Evolutionary conservation across 1,140 invertebrate species (phyloP).

Genomic region (Aphaenogaster ashmeadi): DNA sequence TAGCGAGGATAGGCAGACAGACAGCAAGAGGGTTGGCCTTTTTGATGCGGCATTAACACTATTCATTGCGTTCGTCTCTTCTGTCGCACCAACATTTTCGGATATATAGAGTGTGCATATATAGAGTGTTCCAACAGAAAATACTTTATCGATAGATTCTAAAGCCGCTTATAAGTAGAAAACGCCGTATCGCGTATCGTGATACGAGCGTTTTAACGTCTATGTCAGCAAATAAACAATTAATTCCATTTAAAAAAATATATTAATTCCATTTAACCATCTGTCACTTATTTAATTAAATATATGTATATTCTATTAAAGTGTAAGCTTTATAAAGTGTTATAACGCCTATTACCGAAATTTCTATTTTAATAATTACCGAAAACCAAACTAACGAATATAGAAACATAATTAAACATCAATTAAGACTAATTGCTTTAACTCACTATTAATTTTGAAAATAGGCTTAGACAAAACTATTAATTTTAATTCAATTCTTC

Average conservation of each 20-base stretch:
- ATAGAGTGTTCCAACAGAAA: background rate
- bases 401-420: background rate
- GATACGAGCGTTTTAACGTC: background rate
- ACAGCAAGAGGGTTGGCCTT: background rate
- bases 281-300: background rate
- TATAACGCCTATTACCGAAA: background rate
- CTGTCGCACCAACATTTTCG: background rate
- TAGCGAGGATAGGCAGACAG: background rate
- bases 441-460: background rate
- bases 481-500: slow-evolving; percentile 1
- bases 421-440: background rate
- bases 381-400: background rate
- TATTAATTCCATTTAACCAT: background rate
- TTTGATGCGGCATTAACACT: slow-evolving; percentile 7
- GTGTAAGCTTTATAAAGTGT: background rate
- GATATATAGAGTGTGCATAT: background rate
- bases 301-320: background rate
- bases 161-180: slow-evolving; percentile 14
- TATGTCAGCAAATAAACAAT: background rate
- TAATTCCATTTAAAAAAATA: background rate
- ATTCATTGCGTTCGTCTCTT: slow-evolving; percentile 15
- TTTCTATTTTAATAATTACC: background rate
- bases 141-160: slow-evolving; percentile 18
- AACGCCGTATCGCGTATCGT: background rate
- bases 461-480: background rate